phyloP scores from a whole-genome alignment of 2,797 vertebrate species.

The Psittacula echo region DNA sequence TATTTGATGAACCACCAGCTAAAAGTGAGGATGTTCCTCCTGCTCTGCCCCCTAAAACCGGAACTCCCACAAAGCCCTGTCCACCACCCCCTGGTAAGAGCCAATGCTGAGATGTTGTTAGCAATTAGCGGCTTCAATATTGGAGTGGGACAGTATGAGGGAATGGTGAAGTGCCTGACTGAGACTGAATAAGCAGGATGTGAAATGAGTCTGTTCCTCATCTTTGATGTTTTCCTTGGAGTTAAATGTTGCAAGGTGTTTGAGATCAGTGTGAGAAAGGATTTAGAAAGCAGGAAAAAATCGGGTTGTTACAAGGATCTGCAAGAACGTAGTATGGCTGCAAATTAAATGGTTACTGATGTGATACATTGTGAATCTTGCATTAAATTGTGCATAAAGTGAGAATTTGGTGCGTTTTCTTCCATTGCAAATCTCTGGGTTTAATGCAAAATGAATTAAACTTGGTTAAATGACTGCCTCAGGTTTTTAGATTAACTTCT shows the following conservation, averaged over 20 bases:
- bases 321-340: not conserved
- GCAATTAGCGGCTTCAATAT: not conserved
- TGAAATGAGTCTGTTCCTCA: not conserved
- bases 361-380: not conserved
- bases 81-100: constrained; percentile 93
- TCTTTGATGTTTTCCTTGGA: not conserved
- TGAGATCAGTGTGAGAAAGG: not conserved
- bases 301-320: not conserved
- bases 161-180: not conserved
- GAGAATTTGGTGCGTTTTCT: not conserved
- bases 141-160: not conserved
- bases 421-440: not conserved
- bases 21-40: constrained; percentile 88
- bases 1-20: constrained; percentile 85
- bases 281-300: not conserved
- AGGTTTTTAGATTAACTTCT: not conserved
- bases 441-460: not conserved
- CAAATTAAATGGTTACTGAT: not conserved
- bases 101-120: not conserved
- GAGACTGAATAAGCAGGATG: not conserved
- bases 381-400: not conserved
- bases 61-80: constrained; percentile 94
- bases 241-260: not conserved
- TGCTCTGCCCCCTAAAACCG: constrained; percentile 93
- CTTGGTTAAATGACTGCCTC: not conserved